A percentile compares a stretch with the other conserved stretches of the same genome.
Evolutionary conservation across 2,113 vertebrate genomes (phyloP).

Genomic region (Cebidichthys violaceus): DNA sequence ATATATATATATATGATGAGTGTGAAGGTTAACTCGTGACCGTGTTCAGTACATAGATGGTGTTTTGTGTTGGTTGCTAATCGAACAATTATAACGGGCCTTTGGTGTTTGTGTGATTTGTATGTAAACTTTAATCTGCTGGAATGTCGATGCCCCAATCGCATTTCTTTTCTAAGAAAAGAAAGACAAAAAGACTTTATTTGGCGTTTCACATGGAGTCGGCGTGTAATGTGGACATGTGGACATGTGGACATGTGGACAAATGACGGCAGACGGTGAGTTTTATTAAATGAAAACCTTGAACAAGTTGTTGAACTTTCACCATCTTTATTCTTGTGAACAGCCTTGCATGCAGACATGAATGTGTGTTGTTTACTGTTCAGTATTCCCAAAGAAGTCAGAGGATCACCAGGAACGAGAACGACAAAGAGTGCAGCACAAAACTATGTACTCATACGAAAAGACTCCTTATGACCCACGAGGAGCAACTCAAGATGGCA

Average conservation of each 20-base stretch:
- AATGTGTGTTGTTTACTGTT: not conserved
- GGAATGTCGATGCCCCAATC: not conserved
- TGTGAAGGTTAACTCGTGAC: slow-evolving; percentile 18
- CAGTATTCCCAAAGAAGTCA: not conserved
- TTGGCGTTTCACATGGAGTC: not conserved
- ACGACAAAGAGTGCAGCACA: no score
- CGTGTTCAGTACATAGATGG: slow-evolving; percentile 17
- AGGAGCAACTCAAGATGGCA: not conserved
- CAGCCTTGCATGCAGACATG: not conserved
- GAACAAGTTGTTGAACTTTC: not conserved
- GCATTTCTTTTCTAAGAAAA: slow-evolving; percentile 8
- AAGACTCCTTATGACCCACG: not conserved
- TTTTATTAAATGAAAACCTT: slow-evolving; percentile 2
- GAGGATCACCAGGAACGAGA: no score
- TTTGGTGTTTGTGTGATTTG: slow-evolving; percentile 23
- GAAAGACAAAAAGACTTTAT: not conserved
- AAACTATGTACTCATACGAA: not conserved
- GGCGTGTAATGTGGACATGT: not conserved
- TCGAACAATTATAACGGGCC: slow-evolving; percentile 40
- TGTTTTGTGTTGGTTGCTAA: slow-evolving; percentile 56
- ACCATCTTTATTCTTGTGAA: not conserved
- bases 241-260: not conserved
- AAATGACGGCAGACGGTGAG: not conserved
- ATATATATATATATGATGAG: slow-evolving; percentile 4
- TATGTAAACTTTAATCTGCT: not conserved